Evolutionary conservation across 1,140 invertebrate species (phyloP).

Genomic region (Heliothis virescens): DNA sequence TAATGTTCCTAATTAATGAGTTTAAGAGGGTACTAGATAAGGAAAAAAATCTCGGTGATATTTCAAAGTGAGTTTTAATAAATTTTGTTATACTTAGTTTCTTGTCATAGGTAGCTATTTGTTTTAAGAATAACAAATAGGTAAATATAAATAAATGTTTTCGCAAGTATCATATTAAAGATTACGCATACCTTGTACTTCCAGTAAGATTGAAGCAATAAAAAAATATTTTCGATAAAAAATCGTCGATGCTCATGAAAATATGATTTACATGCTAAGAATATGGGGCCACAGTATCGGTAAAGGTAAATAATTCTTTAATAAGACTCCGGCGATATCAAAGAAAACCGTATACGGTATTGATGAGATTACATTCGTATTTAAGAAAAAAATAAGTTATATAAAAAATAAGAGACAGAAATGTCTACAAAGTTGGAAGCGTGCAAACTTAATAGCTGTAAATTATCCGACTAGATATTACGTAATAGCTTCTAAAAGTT

Average conservation of each 20-base stretch:
- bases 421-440: constrained; percentile 2
- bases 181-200: not conserved
- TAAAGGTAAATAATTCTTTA: constrained; percentile 39
- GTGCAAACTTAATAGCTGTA: constrained; percentile 1
- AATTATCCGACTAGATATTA: constrained; percentile 10
- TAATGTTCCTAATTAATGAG: not conserved
- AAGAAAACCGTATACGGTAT: constrained; percentile 28
- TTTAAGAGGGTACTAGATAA: too few relatives aligned
- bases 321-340: constrained; percentile 34
- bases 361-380: constrained; percentile 20
- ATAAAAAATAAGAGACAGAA: not conserved
- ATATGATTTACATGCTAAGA: constrained; percentile 19
- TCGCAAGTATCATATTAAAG: constrained; percentile 6
- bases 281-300: constrained; percentile 11
- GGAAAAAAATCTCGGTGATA: too few relatives aligned
- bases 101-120: too few relatives aligned
- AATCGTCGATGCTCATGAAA: constrained; percentile 6
- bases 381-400: not conserved
- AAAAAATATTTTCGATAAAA: constrained; percentile 16
- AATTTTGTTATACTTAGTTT: too few relatives aligned
- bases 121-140: too few relatives aligned
- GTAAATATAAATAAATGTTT: not conserved
- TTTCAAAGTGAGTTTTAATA: too few relatives aligned
- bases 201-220: constrained; percentile 6
- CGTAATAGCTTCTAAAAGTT: constrained; percentile 4